Percentiles rank a stretch among this genome's conserved stretches.
phyloP scores from a whole-genome alignment of 2,797 vertebrate species.

The Poeciliopsis paucimaculata region DNA sequence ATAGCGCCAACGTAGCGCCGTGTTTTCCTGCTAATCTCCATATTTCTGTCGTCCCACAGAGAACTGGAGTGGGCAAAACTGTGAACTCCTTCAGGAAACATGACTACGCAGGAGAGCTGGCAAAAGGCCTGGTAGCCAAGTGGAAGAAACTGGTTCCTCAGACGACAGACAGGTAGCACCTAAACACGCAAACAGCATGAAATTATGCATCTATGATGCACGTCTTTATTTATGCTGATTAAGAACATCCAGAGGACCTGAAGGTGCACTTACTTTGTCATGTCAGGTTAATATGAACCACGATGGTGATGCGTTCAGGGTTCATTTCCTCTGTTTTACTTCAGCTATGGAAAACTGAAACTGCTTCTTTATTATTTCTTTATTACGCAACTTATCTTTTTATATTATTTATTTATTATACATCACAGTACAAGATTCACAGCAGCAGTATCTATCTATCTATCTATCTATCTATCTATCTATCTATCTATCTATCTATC shows the following conservation, averaged over 20 bases:
- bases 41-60: slow-evolving; percentile 70
- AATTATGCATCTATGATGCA: not conserved
- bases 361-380: no score
- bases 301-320: not conserved
- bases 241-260: no score
- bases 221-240: not conserved
- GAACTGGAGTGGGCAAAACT: slow-evolving; percentile 95
- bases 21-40: not conserved
- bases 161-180: slow-evolving; percentile 83
- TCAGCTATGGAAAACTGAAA: no score
- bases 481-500: no score
- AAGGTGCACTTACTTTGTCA: not conserved
- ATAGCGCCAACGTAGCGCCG: not conserved
- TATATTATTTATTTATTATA: no score
- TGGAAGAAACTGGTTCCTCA: slow-evolving; percentile 98
- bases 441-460: no score
- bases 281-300: not conserved
- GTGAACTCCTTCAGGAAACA: slow-evolving; percentile 96
- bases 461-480: no score
- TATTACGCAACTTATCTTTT: no score
- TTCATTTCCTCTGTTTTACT: not conserved
- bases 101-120: slow-evolving; percentile 86
- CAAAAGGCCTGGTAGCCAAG: slow-evolving; percentile 90
- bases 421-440: no score
- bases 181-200: not conserved